These are phyloP conservation scores for Urocyon cinereoargenteus DNA, from an alignment of 2,797 vertebrate genomes.

Conservation along the genomic window DNA sequence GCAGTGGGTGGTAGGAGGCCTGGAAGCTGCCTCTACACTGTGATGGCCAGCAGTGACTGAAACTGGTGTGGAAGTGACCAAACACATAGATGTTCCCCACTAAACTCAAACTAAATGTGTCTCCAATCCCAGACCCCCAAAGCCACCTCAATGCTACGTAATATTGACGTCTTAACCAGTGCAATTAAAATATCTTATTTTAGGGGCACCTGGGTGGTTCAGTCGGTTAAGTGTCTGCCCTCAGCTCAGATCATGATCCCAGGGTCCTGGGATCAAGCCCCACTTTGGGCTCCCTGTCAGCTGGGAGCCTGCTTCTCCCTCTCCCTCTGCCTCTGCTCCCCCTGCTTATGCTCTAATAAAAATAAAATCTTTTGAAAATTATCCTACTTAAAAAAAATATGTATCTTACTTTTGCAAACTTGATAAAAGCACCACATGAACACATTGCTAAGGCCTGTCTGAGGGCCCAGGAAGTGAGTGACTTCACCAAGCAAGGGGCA, in stretches of 20 bases:
- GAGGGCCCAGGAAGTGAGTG: not conserved
- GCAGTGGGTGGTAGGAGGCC: not conserved
- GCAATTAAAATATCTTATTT: not conserved
- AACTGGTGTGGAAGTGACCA: not conserved
- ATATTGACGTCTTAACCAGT: not conserved
- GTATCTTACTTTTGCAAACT: not conserved
- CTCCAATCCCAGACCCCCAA: not conserved
- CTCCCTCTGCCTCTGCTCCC: too few relatives aligned
- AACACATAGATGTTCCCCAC: not conserved
- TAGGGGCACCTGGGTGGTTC: too few relatives aligned
- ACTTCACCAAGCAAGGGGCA: not conserved
- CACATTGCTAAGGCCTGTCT: not conserved
- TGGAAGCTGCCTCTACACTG: not conserved
- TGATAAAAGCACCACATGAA: not conserved
- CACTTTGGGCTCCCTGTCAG: too few relatives aligned
- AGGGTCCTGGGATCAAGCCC: too few relatives aligned
- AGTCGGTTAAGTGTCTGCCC: too few relatives aligned
- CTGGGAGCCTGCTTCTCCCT: too few relatives aligned
- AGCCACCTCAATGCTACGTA: not conserved
- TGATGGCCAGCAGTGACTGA: not conserved
- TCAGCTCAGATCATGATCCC: too few relatives aligned
- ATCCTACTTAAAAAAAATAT: not conserved
- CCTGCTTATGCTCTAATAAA: too few relatives aligned
- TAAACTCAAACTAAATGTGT: not conserved
- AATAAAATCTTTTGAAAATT: too few relatives aligned